Evolutionary conservation across 2,888 invertebrate genomes (phyloP), one percentile per base, ranked within the genome.

Genomic region (Hydriomena furcata): DNA sequence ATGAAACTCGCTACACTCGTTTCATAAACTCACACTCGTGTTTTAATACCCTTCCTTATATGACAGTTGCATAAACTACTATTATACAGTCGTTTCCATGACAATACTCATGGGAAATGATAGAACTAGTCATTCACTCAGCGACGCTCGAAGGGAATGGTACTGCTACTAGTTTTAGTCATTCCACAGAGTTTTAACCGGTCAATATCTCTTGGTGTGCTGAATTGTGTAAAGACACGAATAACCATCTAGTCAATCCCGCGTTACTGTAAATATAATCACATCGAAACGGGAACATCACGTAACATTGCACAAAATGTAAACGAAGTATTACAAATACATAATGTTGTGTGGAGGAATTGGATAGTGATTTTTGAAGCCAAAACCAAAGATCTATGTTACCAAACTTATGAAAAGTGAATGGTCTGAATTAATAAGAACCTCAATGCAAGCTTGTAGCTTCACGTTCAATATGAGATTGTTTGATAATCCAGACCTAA

Each of bases 311-410:
- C 88, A 85, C 83, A 81, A 82, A n/a, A 66, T 43, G 41, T 41
- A 37, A 55, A 60, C 61, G 61, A 82, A 82, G 82, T 87, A 88
- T 87, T 85, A 81, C 79, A 82, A 78, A 86, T 83, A 82, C 81
- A 84, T 80, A 76, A 72, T 75, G 46, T 10, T 40, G 36, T 49
- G 21, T 45, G n/a, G 24, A 41, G 36, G 20, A 25, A 49, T 45
- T 24, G 27, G 2, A 38, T 17, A 47, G 30, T 30, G 17, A 7
- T 20, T 13, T 10, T 24, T 20, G 0, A 31, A 17, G 45, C n/a
- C 23, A 17, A 41, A 28, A 34, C 32, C 17, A 28, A 31, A 31
- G 0, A 31, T 7, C n/a, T 30, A 6, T 30, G 5, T 30, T 6
- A 11, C 28, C 27, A 27, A 11, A 17, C 4, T 17, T 17, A 17